Percentiles rank a stretch among this genome's conserved stretches.
These are phyloP conservation scores for Tetheella fluctuosa DNA, from an alignment of 2,888 invertebrate genomes.

Conservation along the genomic window DNA sequence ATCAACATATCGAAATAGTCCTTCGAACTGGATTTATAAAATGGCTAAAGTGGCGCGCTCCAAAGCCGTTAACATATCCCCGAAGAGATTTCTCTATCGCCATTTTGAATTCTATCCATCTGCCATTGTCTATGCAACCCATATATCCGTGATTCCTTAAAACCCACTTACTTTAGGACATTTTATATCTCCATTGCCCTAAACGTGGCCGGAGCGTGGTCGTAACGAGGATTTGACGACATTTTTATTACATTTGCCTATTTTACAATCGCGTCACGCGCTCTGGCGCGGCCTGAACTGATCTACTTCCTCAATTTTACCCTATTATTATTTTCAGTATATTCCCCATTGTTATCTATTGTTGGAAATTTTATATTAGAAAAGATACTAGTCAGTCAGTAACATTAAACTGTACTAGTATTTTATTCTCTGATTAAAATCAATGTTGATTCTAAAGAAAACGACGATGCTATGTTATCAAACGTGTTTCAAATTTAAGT, in stretches of 20 bases:
- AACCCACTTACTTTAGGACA: conserved; percentile 30
- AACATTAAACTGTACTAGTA: too few relatives aligned
- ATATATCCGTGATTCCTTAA: conserved; percentile 29
- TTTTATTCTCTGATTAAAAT: too few relatives aligned
- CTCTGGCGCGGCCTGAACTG: conserved; percentile 14
- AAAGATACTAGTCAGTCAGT: too few relatives aligned
- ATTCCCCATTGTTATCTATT: conserved; percentile 17
- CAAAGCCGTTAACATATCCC: background rate
- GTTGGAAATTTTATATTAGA: background rate
- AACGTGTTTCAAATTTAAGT: too few relatives aligned
- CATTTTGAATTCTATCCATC: background rate
- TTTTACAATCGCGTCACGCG: conserved; percentile 23
- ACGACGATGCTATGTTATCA: too few relatives aligned
- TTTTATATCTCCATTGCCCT: conserved; percentile 46
- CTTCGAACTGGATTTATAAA: too few relatives aligned
- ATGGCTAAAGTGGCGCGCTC: too few relatives aligned
- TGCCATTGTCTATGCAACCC: conserved; percentile 8
- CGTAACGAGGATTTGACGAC: conserved; percentile 13
- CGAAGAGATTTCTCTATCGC: background rate
- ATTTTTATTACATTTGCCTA: conserved; percentile 13
- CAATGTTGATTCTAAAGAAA: too few relatives aligned
- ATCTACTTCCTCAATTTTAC: conserved; percentile 25
- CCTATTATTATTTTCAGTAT: conserved; percentile 22
- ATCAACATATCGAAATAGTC: too few relatives aligned
- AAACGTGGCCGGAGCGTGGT: conserved; percentile 21